Evolutionary conservation across 2,797 vertebrate genomes (phyloP).

Genomic region (Gymnothorax reevesii): DNA sequence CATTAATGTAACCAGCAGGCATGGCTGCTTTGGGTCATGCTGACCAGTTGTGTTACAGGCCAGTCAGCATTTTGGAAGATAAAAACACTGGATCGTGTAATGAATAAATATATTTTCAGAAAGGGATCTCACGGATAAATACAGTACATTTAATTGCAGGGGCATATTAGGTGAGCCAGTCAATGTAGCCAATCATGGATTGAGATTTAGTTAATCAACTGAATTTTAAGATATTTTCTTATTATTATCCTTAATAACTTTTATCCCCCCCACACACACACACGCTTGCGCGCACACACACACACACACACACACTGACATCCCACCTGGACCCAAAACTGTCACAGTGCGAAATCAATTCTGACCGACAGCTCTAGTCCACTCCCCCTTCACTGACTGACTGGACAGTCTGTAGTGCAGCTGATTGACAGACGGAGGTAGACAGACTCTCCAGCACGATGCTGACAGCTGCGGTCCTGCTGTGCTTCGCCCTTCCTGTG

Average conservation of each 20-base stretch:
- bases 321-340: neutral
- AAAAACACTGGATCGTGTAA: neutral
- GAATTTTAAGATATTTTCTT: neutral
- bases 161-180: neutral
- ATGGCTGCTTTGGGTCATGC: neutral
- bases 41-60: slow-evolving; percentile 11
- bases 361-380: slow-evolving; percentile 2
- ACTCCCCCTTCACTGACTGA: neutral
- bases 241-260: neutral
- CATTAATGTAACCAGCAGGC: slow-evolving; percentile 27
- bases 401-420: neutral
- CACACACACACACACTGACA: neutral
- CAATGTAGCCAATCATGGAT: neutral
- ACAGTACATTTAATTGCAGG: neutral
- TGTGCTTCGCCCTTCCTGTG: slow-evolving; percentile 28
- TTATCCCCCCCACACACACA: neutral
- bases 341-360: neutral
- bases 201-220: neutral
- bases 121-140: neutral
- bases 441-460: slow-evolving; percentile 38
- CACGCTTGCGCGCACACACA: neutral
- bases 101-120: neutral
- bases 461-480: slow-evolving; percentile 26
- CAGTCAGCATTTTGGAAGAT: neutral
- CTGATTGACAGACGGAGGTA: slow-evolving; percentile 14